Percentiles rank a stretch among this genome's conserved stretches.
Evolutionary conservation across 2,113 vertebrate genomes (phyloP).

Genomic region (Mobula birostris): DNA sequence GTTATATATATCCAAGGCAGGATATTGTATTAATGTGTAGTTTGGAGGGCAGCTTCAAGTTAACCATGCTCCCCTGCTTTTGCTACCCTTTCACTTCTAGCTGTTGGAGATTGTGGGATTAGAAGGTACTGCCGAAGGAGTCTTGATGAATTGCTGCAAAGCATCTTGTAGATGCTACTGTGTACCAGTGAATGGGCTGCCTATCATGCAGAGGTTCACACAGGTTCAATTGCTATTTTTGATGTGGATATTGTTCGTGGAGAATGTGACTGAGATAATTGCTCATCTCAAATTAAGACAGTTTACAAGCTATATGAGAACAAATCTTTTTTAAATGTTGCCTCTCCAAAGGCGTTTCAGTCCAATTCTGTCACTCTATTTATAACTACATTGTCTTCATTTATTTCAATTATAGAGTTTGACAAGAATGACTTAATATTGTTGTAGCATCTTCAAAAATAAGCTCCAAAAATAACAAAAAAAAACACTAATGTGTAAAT

Average conservation of each 20-base stretch:
- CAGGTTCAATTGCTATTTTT: background rate
- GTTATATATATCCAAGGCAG: too few species aligned
- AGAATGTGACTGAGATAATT: background rate
- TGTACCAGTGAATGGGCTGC: too few species aligned
- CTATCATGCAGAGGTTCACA: too few species aligned
- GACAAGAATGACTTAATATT: conserved; percentile 8
- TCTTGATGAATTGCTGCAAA: too few species aligned
- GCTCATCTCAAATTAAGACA: background rate
- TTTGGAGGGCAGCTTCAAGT: too few species aligned
- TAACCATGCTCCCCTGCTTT: too few species aligned
- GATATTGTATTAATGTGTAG: too few species aligned
- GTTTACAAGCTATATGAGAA: background rate
- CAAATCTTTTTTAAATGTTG: background rate
- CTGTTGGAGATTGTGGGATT: too few species aligned
- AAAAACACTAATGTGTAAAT: background rate
- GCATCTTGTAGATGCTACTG: too few species aligned
- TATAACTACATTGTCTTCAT: background rate
- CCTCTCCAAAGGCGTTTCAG: background rate
- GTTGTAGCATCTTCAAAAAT: background rate
- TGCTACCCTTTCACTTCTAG: too few species aligned
- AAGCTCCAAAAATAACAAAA: background rate
- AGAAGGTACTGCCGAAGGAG: too few species aligned
- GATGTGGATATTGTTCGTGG: background rate
- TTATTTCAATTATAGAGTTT: background rate
- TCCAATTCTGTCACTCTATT: background rate